These are phyloP conservation scores for Microhierax caerulescens DNA, from an alignment of 2,797 vertebrate genomes.

Conservation along the genomic window DNA sequence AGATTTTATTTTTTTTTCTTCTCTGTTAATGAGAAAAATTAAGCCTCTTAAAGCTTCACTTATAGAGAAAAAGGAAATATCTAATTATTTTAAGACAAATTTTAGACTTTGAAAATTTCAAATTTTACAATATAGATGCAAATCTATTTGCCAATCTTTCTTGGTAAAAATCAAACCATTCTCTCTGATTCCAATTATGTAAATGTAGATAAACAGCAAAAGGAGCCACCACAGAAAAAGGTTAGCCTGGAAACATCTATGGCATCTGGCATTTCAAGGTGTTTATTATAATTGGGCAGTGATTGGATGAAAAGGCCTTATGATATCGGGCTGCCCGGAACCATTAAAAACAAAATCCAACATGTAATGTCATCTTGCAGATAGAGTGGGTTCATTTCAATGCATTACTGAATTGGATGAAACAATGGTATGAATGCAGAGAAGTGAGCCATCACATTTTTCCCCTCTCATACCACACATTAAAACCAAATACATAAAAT, in stretches of 20 bases:
- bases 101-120: background rate
- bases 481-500: background rate
- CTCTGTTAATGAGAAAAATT: background rate
- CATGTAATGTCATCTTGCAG: background rate
- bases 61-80: background rate
- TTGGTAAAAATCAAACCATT: background rate
- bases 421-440: background rate
- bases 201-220: background rate
- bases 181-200: background rate
- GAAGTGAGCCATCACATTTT: background rate
- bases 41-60: background rate
- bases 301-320: background rate
- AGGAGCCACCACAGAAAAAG: background rate
- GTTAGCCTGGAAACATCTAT: background rate
- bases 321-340: background rate
- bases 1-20: background rate
- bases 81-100: background rate
- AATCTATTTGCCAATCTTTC: background rate
- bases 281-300: background rate
- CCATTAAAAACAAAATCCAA: background rate
- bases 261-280: background rate
- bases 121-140: background rate
- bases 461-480: background rate
- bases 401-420: background rate
- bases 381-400: background rate